A percentile compares a stretch with the other conserved stretches of the same genome.
These are phyloP conservation scores for Picathartes gymnocephalus DNA, from an alignment of 2,113 vertebrate genomes.

Conservation along the genomic window DNA sequence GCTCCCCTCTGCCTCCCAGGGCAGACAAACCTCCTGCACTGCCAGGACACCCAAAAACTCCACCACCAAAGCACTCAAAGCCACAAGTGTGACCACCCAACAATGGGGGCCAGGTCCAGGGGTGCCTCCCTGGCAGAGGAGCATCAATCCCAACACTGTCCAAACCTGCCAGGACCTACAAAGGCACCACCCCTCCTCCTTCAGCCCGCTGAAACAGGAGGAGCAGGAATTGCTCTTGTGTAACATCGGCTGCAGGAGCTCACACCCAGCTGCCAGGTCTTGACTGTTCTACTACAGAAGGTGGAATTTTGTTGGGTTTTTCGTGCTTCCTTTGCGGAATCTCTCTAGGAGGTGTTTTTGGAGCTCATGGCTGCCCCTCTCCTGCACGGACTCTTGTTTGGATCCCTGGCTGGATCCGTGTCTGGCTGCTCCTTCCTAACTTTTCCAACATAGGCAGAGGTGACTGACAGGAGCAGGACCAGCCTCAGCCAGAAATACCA, in stretches of 20 bases:
- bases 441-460: not conserved
- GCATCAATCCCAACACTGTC: not conserved
- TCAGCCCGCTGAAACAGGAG: not conserved
- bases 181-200: not conserved
- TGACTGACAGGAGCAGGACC: not conserved
- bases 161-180: not conserved
- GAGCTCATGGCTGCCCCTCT: not conserved
- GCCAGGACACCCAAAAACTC: not conserved
- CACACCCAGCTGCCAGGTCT: not conserved
- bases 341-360: rapidly evolving
- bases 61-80: not conserved
- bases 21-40: not conserved
- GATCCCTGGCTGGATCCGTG: not conserved
- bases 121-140: not conserved
- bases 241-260: not conserved
- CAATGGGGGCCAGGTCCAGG: not conserved
- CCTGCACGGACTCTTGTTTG: rapidly evolving
- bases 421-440: rapidly evolving
- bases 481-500: not conserved
- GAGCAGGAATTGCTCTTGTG: not conserved
- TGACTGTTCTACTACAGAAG: not conserved
- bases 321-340: rapidly evolving
- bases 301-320: not conserved
- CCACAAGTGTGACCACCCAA: rapidly evolving
- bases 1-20: not conserved